Base-by-base conservation (phyloP, 2,113 vertebrate species). In the Hyla sarda region DNA sequence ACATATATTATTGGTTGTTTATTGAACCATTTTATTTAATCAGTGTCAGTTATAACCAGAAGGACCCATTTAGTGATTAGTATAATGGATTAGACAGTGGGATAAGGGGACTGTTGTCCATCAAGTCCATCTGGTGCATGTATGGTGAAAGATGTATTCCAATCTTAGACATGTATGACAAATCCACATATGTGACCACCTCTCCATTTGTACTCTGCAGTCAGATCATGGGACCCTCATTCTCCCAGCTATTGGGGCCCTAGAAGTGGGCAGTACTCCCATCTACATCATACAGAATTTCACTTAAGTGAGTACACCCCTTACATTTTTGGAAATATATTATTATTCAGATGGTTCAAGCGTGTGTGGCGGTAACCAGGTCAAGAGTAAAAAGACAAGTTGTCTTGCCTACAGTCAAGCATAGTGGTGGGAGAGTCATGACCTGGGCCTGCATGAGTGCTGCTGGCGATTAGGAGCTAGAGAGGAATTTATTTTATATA, bases 11-110 rank as follows among this genome's bases (percentile, higher is more conserved):
- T 47, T 62, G 37, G 23, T 19, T 45, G 34, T 47, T n/a, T 47
- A 45, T 81, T 16, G 8, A n/a, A 8, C 37, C 58, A 45, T 62
- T 81, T 81, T 81, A 81, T 65, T 62, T 81, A 5, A 81, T 81
- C n/a, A 65, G 23, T 81, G 56, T 81, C 78, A 81, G 37, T 77
- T 50, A 77, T 32, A 54, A 52, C 48, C 72, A 74, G 13, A 41
- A 54, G 2, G 10, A 14, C 1, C 37, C 41, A 7, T 30, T 81
- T 16, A 47, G 23, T 5, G 47, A 58, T 58, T 37, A 58, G 9
- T n/a, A 47, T 25, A 45, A 58, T 80, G 34, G 21, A 62, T 41
- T n/a, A 32, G 54, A 14, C 21, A 37, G 2, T 79, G 76, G 12
- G 30, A 34, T 34, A 34, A 14, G 25, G 7, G 12, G 10, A 4